Evolutionary conservation across 2,888 invertebrate species (phyloP), one percentile per base, ranked within the genome.

Genomic region (Corbicula japonica): DNA sequence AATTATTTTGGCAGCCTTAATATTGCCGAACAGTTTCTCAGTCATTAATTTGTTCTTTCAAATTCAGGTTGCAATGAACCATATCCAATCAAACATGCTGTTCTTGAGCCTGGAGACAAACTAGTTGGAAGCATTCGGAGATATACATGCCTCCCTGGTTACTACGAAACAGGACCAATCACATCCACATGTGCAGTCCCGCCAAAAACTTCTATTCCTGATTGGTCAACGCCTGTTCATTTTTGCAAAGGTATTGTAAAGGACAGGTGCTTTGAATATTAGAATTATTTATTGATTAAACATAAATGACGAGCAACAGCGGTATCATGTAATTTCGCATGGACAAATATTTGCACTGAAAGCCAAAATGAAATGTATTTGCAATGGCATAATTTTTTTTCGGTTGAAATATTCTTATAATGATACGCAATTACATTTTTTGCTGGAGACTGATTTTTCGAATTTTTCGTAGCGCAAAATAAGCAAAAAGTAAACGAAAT

Each of bases 151-250:
- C 10, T 72, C 12, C 82, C 76, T 23, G 82, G 82, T 26, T 82
- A 73, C 52, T 34, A 72, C n/a, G 65, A 50, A 38, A 82, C 78
- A 38, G 82, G 82, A 23, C 68, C 68, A 8, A 82, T 82, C 23
- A 82, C 76, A 1, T 62, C 77, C 12, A 82, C 81, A n/a, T 82
- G 81, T 32, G 52, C 63, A 3, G 61, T 69, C 8, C 78, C 78
- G 1, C 12, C 46, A n/a, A 6, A 50, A 15, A 5, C 10, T n/a
- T 26, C n/a, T 4, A 12, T 26, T 12, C 82, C 82, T 32, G 76
- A 73, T 34, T 82, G 82, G 82, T 82, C 82, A 4, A 65, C 54
- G n/a, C 82, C 82, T 3, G 82, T 82, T 3, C 78, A 82, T 54
- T 76, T 41, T 30, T 82, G 82, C 28, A 79, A 76, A 78, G 82